Conservation (phyloP, 2,797 vertebrate species). For the Dendrocincla tyrannina region DNA sequence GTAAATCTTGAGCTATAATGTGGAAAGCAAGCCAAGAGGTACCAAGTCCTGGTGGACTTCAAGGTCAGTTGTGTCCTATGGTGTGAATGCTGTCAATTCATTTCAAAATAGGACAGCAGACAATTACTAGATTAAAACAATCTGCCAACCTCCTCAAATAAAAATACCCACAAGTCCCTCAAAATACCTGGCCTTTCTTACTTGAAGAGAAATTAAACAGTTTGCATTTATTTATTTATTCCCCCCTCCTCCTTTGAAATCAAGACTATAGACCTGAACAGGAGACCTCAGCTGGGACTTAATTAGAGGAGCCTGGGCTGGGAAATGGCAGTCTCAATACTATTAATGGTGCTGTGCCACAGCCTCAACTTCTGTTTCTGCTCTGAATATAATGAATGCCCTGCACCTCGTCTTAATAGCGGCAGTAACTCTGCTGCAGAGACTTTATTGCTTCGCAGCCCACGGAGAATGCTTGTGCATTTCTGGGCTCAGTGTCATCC, state of each 20-base stretch:
- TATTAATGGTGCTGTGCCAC: not conserved
- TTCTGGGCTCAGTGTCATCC: conserved; percentile 60
- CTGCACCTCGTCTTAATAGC: conserved; percentile 59
- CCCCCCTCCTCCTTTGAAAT: not conserved
- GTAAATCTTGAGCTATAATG: not conserved
- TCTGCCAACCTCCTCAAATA: not conserved
- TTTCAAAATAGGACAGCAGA: not conserved
- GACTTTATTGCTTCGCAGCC: conserved; percentile 61
- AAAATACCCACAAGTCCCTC: not conserved
- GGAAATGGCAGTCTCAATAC: conserved; percentile 65
- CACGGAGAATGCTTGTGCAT: conserved; percentile 55
- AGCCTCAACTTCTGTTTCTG: conserved; percentile 39
- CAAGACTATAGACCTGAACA: conserved; percentile 16
- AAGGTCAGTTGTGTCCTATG: not conserved
- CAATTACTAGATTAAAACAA: not conserved
- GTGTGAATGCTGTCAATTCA: not conserved
- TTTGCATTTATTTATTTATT: not conserved
- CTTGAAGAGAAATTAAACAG: not conserved
- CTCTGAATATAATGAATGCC: conserved; percentile 62
- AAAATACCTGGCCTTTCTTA: not conserved
- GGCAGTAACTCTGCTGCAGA: conserved; percentile 54
- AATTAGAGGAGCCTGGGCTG: conserved; percentile 65
- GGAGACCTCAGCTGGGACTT: conserved; percentile 61
- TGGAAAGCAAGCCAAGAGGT: not conserved
- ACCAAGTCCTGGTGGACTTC: not conserved